These are phyloP conservation scores for Ceratitis capitata DNA, from an alignment of 1,140 invertebrate species.

Conservation along the genomic window DNA sequence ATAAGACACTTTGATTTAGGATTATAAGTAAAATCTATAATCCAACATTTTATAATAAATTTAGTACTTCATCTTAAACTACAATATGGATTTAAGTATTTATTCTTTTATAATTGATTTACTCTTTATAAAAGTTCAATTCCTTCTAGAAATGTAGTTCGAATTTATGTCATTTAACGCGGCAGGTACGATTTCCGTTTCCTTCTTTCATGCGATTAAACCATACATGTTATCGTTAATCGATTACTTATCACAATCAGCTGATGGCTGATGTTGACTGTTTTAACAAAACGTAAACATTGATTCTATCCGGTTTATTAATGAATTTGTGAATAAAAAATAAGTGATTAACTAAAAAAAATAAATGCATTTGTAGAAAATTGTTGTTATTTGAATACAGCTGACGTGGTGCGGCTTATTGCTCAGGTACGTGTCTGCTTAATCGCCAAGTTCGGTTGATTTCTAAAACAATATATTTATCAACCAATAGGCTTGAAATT, in stretches of 20 bases:
- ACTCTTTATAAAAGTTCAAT: too few species aligned
- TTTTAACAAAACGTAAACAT: neutral
- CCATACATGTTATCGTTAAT: neutral
- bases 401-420: neutral
- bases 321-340: neutral
- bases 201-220: neutral
- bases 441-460: neutral
- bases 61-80: too few species aligned
- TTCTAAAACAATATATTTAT: neutral
- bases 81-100: too few species aligned
- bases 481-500: neutral
- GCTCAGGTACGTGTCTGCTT: too few species aligned
- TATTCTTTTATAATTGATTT: too few species aligned
- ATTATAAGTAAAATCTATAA: too few species aligned
- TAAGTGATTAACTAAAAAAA: neutral
- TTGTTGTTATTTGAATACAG: neutral
- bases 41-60: too few species aligned
- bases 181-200: neutral
- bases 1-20: too few species aligned
- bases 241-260: neutral
- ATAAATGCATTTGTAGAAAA: neutral
- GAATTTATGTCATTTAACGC: neutral
- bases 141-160: neutral
- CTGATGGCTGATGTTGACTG: neutral
- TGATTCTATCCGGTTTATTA: neutral